These are phyloP conservation scores for Ellobium chinense DNA, from an alignment of 2,888 invertebrate genomes.

Conservation along the genomic window DNA sequence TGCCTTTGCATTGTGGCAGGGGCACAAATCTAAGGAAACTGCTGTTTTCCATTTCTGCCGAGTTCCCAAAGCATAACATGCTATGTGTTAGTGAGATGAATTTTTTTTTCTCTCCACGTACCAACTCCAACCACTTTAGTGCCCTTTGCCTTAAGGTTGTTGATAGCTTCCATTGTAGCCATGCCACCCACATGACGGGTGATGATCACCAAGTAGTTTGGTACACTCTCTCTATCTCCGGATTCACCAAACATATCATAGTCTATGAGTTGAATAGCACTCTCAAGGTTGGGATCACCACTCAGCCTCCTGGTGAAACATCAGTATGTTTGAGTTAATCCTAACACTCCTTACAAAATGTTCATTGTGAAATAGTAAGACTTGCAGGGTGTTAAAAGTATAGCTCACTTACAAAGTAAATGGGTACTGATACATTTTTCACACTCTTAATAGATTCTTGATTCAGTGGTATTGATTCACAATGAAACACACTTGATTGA, in stretches of 20 bases:
- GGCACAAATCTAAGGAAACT: neutral
- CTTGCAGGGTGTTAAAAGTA: too few species aligned
- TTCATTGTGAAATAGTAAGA: too few species aligned
- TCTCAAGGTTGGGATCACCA: constrained; percentile 65
- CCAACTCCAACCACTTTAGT: constrained; percentile 64
- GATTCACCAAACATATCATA: constrained; percentile 56
- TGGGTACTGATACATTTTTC: too few species aligned
- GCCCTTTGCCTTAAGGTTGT: constrained; percentile 64
- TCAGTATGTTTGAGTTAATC: too few species aligned
- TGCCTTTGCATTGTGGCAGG: too few species aligned
- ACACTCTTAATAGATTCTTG: too few species aligned
- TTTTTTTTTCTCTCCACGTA: constrained; percentile 3
- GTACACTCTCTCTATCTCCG: constrained; percentile 59
- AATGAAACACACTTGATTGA: too few species aligned
- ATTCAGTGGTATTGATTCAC: too few species aligned
- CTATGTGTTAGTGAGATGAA: neutral
- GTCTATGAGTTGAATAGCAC: constrained; percentile 63
- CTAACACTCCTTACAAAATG: too few species aligned
- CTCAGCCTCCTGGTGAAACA: constrained; percentile 60
- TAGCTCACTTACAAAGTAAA: too few species aligned
- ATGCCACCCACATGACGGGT: constrained; percentile 63
- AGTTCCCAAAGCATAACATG: too few species aligned
- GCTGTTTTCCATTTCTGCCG: neutral
- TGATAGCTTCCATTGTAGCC: constrained; percentile 58
- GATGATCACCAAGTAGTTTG: constrained; percentile 68